Percentiles rank a stretch among this genome's conserved stretches.
Evolutionary conservation across 2,797 vertebrate species (phyloP).

Genomic region (Falco rusticolus): DNA sequence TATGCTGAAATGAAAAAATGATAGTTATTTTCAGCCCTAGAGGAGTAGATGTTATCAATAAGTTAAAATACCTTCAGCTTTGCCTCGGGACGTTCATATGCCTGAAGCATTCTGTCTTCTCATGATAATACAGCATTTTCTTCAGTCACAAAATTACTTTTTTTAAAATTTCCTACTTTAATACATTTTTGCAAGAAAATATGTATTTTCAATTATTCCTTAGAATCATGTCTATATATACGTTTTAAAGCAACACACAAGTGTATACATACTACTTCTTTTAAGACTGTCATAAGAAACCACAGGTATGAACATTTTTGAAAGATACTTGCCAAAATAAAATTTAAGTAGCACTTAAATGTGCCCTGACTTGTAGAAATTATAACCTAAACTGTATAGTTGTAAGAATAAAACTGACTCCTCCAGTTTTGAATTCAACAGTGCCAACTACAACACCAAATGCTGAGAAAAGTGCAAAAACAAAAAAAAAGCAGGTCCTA

Average conservation of each 20-base stretch:
- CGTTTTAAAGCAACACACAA: background rate
- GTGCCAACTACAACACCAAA: background rate
- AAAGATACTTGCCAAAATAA: background rate
- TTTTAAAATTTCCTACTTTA: background rate
- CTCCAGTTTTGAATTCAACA: background rate
- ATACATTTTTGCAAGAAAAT: background rate
- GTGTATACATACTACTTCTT: background rate
- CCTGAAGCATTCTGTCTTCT: conserved; percentile 69
- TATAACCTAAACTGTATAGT: background rate
- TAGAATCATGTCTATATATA: background rate
- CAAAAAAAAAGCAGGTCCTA: background rate
- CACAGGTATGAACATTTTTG: background rate
- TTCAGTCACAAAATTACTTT: conserved; percentile 28
- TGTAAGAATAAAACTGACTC: background rate
- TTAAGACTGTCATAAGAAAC: background rate
- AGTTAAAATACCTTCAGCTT: conserved; percentile 76
- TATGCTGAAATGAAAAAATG: conserved; percentile 29
- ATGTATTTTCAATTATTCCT: background rate
- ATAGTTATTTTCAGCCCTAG: conserved; percentile 21
- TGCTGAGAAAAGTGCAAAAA: background rate
- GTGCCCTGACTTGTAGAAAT: background rate
- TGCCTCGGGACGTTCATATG: conserved; percentile 74
- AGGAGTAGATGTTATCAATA: conserved; percentile 69
- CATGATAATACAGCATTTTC: conserved; percentile 50
- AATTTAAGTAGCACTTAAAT: background rate